These are phyloP conservation scores for Pyrgus malvae DNA, from an alignment of 2,888 invertebrate genomes.

Conservation along the genomic window DNA sequence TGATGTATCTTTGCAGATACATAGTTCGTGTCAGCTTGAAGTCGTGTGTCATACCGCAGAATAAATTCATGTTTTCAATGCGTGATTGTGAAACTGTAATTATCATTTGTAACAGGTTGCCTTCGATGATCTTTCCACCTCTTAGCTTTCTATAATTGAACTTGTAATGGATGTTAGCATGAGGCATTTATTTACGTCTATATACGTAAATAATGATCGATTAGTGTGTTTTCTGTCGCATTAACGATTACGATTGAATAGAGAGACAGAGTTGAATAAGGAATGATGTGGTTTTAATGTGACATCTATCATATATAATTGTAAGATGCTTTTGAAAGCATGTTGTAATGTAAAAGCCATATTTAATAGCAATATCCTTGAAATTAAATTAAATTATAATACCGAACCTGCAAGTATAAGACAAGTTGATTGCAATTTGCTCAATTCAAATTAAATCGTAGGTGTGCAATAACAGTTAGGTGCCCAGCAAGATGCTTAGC, in stretches of 20 bases:
- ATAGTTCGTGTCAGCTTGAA: slow-evolving; percentile 24
- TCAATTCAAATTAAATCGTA: slow-evolving; percentile 25
- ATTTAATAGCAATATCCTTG: slow-evolving; percentile 14
- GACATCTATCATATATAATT: background rate
- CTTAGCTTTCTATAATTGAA: slow-evolving; percentile 20
- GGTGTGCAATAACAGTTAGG: slow-evolving; percentile 21
- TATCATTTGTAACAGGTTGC: slow-evolving; percentile 27
- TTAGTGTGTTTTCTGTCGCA: background rate
- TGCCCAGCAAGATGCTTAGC: slow-evolving; percentile 14
- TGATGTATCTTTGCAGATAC: slow-evolving; percentile 20
- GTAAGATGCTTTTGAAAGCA: background rate
- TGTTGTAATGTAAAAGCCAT: background rate
- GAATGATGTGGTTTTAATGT: background rate
- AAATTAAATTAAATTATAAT: slow-evolving; percentile 16
- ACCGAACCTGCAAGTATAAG: slow-evolving; percentile 2
- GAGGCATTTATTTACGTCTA: slow-evolving; percentile 1
- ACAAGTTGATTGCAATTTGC: slow-evolving; percentile 21
- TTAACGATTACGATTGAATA: background rate
- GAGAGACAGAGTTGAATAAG: background rate
- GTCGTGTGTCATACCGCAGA: slow-evolving; percentile 29
- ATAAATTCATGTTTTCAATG: slow-evolving; percentile 24
- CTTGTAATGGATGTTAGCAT: slow-evolving; percentile 15
- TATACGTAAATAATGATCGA: slow-evolving; percentile 16
- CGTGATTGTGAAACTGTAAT: slow-evolving; percentile 20
- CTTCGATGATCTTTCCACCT: slow-evolving; percentile 26